A percentile compares a stretch with the other conserved stretches of the same genome.
Evolutionary conservation across 2,888 invertebrate species (phyloP).

Genomic region (Drosophila meridionalis): DNA sequence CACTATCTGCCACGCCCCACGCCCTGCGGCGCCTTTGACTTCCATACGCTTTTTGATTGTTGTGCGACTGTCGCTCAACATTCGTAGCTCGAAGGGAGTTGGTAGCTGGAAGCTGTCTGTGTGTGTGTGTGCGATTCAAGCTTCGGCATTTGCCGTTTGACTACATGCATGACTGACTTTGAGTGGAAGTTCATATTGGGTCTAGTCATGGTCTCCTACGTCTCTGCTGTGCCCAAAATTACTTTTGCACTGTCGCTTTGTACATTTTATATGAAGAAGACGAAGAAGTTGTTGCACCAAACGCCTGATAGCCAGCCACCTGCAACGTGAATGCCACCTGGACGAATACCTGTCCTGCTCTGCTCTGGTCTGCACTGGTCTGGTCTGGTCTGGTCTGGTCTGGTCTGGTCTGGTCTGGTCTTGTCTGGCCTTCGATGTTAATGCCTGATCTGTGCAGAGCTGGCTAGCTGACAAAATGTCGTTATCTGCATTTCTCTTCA

Average conservation of each 20-base stretch:
- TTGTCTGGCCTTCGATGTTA: slow-evolving; percentile 42
- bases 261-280: slow-evolving; percentile 74
- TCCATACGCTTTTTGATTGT: slow-evolving; percentile 76
- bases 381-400: slow-evolving; percentile 2
- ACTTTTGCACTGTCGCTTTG: slow-evolving; percentile 68
- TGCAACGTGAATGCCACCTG: slow-evolving; percentile 49
- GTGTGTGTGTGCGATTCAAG: slow-evolving; percentile 16
- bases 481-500: slow-evolving; percentile 58
- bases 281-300: slow-evolving; percentile 40
- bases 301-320: background rate
- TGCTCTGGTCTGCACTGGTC: background rate
- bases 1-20: slow-evolving; percentile 4
- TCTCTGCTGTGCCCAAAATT: slow-evolving; percentile 42
- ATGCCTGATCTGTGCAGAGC: slow-evolving; percentile 34
- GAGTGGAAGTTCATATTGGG: slow-evolving; percentile 72
- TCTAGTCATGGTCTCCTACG: slow-evolving; percentile 33
- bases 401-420: slow-evolving; percentile 5
- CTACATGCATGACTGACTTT: slow-evolving; percentile 70
- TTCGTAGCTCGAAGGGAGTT: slow-evolving; percentile 11
- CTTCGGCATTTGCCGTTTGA: slow-evolving; percentile 64
- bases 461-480: slow-evolving; percentile 48
- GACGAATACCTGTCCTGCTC: slow-evolving; percentile 31
- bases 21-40: slow-evolving; percentile 72
- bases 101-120: background rate
- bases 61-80: slow-evolving; percentile 53